These are phyloP conservation scores for Hymenochirus boettgeri DNA, from an alignment of 2,113 vertebrate genomes.

Conservation along the genomic window DNA sequence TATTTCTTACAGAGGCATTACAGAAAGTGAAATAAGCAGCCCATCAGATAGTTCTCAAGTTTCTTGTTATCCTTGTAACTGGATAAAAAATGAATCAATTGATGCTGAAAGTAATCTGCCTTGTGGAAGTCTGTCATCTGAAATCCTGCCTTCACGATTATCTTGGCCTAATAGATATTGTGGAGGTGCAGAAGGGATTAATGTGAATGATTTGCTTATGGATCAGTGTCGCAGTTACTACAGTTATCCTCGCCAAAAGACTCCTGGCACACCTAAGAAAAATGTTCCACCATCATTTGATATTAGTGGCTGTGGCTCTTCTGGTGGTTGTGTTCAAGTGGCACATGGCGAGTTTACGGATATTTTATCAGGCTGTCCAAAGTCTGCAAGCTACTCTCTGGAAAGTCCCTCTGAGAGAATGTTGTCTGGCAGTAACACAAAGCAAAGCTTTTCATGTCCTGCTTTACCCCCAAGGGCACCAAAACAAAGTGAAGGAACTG, in stretches of 20 bases:
- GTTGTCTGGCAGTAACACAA: conserved; percentile 59
- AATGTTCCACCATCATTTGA: conserved; percentile 78
- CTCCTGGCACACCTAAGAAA: conserved; percentile 76
- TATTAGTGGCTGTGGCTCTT: conserved; percentile 61
- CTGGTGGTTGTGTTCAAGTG: conserved; percentile 43
- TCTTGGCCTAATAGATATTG: conserved; percentile 92
- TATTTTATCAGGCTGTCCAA: conserved; percentile 66
- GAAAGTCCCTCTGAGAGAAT: conserved; percentile 76
- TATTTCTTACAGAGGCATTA: conserved; percentile 57
- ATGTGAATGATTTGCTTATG: conserved; percentile 70
- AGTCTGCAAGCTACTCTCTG: conserved; percentile 85
- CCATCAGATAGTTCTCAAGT: conserved; percentile 62
- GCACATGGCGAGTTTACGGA: conserved; percentile 49
- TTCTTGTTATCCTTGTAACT: conserved; percentile 82
- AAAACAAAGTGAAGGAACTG: conserved; percentile 65
- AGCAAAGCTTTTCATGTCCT: conserved; percentile 88
- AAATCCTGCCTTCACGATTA: conserved; percentile 70
- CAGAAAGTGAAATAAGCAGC: conserved; percentile 66
- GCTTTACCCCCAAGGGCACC: conserved; percentile 84
- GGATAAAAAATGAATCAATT: conserved; percentile 58
- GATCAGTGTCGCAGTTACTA: conserved; percentile 83
- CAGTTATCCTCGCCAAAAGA: conserved; percentile 91
- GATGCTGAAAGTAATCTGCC: conserved; percentile 61
- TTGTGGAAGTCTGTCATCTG: conserved; percentile 59
- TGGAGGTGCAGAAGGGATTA: conserved; percentile 64